phyloP scores from a whole-genome alignment of 2,888 invertebrate genomes.

The Tuberolachnus salignus region DNA sequence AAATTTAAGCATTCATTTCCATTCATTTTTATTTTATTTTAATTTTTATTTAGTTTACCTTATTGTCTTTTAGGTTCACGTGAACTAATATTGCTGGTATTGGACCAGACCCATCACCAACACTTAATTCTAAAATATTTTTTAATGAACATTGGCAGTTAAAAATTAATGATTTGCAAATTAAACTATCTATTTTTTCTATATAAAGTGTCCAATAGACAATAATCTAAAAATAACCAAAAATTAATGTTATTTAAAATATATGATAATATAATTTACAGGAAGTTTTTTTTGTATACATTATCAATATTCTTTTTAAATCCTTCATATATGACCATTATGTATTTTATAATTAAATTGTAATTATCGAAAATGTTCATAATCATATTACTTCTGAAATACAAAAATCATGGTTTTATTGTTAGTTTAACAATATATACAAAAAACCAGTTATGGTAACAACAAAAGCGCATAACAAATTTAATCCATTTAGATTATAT shows the following conservation, averaged over 20 bases:
- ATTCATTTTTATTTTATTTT: not conserved
- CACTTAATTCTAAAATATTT: constrained; percentile 39
- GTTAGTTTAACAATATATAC: too few relatives aligned
- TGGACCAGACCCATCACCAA: constrained; percentile 35
- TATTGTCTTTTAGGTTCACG: constrained; percentile 11
- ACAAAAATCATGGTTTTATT: not conserved
- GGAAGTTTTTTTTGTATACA: not conserved
- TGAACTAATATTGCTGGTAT: constrained; percentile 13
- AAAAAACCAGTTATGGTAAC: too few relatives aligned
- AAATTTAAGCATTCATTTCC: not conserved
- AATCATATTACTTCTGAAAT: constrained; percentile 29
- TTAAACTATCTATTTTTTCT: constrained; percentile 21
- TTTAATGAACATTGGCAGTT: constrained; percentile 32
- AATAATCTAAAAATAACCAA: constrained; percentile 5
- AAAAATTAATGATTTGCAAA: constrained; percentile 40
- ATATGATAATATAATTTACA: not conserved
- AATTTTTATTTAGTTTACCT: constrained; percentile 15
- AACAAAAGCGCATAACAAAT: too few relatives aligned
- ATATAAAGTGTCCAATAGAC: constrained; percentile 39
- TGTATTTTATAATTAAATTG: constrained; percentile 14
- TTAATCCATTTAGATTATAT: too few relatives aligned
- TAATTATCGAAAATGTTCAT: constrained; percentile 4
- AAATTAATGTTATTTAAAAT: not conserved
- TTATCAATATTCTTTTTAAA: constrained; percentile 16
- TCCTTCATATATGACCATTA: constrained; percentile 23